Evolutionary conservation across 2,797 vertebrate species (phyloP), one percentile per base, ranked within the genome.

Genomic region (Nannoperca australis): DNA sequence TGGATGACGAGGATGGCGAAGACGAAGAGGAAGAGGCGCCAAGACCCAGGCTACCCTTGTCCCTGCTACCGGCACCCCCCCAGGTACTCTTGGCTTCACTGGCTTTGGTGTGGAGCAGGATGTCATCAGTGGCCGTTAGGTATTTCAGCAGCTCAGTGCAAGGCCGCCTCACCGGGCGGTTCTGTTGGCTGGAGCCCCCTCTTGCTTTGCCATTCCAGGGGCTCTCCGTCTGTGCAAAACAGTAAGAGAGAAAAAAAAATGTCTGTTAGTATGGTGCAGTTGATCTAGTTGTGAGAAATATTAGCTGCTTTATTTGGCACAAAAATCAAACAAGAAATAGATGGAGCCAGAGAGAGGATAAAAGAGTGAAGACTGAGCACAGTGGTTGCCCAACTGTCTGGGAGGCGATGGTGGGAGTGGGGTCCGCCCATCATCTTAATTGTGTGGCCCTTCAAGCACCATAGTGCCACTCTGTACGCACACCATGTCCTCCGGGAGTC

Each of bases 131-230:
- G 22, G 97, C 97, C 85, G 98, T 99, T 94, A 99, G 96, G 96
- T 99, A 99, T 91, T 99, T 99, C 89, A 99, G 98, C 93, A 99
- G 97, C 96, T 99, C 98, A 5, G 98, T 98, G 96, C 98, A 99
- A 76, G 97, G 98, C 88, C 97, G 98, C 93, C 98, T 97, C 94
- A 98, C 95, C 88, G 97, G 95, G 93, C 97, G 97, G 93, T 96
- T 97, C 91, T 96, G 97, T 94, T 97, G 97, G 94, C 96, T 95
- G 94, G 97, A 97, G 95, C 96, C 94, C 94, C 95, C 97, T 95
- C 96, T 97, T 2, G 96, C 93, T 96, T 97, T 99, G 95, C 95
- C 95, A 93, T 96, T 97, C 97, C 97, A 99, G 93, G 96, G 96
- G 96, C 96, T 97, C 95, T 99, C 98, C 89, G 92, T 97, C 98